Evolutionary conservation across 2,113 vertebrate species (phyloP).

Genomic region (Nibea albiflora): DNA sequence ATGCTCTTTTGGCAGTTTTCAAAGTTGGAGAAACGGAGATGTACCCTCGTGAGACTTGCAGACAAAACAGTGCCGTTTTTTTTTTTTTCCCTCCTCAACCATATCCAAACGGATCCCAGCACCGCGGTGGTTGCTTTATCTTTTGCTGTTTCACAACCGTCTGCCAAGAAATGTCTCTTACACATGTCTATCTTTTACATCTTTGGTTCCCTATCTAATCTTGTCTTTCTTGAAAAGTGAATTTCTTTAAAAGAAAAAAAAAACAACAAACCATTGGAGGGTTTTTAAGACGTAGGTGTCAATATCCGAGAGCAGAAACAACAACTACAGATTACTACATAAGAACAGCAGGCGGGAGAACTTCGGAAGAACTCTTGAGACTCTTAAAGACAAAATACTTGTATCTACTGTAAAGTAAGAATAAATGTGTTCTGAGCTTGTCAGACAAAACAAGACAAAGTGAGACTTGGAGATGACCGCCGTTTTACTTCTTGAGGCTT

Average conservation of each 20-base stretch:
- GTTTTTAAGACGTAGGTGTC: not conserved
- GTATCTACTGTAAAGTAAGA: no score
- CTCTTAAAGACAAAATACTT: not conserved
- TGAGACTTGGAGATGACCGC: no score
- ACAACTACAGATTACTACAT: not conserved
- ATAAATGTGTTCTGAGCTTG: no score
- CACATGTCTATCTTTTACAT: not conserved
- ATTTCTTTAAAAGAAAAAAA: constrained; percentile 2
- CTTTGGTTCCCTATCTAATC: constrained; percentile 10
- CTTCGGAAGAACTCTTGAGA: not conserved
- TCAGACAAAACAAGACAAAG: no score
- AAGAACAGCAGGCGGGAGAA: not conserved
- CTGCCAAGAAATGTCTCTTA: constrained; percentile 6
- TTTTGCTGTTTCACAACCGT: not conserved
- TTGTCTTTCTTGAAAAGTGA: constrained; percentile 14
- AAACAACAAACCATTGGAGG: not conserved
- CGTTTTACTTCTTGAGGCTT: not conserved
- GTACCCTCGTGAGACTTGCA: constrained; percentile 6
- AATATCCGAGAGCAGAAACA: constrained; percentile 15
- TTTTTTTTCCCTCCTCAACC: constrained; percentile 11
- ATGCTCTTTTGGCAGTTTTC: constrained; percentile 43
- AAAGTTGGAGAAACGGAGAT: constrained; percentile 23
- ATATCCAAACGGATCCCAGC: constrained; percentile 6
- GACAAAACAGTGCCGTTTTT: constrained; percentile 19
- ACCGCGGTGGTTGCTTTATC: constrained; percentile 12